These are phyloP conservation scores for Calephelis perditalis DNA, from an alignment of 2,888 invertebrate species.

Conservation along the genomic window DNA sequence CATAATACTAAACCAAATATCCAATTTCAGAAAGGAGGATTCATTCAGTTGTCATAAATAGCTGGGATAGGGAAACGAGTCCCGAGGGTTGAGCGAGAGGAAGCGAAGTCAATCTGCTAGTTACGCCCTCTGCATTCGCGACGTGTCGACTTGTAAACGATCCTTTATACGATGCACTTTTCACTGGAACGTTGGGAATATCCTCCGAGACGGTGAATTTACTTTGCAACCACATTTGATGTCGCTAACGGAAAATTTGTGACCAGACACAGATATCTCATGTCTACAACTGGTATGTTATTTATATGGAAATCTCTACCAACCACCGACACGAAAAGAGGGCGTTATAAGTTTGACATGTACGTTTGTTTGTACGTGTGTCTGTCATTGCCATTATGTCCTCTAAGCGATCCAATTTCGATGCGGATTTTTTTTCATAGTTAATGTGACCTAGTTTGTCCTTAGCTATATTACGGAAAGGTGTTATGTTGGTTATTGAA, in stretches of 20 bases:
- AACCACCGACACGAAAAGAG: no score
- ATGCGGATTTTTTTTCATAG: no score
- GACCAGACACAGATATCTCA: not conserved
- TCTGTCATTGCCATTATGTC: no score
- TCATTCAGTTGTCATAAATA: slow-evolving; percentile 7
- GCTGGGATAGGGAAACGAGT: slow-evolving; percentile 15
- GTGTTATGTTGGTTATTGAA: no score
- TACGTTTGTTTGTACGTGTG: no score
- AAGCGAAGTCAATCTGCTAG: slow-evolving; percentile 35
- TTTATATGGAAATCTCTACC: no score
- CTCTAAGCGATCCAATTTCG: no score
- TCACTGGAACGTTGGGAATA: slow-evolving; percentile 31
- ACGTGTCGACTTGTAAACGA: slow-evolving; percentile 36
- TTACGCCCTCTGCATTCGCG: slow-evolving; percentile 32
- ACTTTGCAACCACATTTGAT: slow-evolving; percentile 3
- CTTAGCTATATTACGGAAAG: no score
- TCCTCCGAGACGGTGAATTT: slow-evolving; percentile 34
- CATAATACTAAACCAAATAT: no score
- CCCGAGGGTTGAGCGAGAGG: slow-evolving; percentile 28
- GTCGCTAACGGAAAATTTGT: slow-evolving; percentile 12
- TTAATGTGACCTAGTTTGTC: no score
- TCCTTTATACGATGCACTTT: slow-evolving; percentile 34
- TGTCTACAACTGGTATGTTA: no score
- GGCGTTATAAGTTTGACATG: no score
- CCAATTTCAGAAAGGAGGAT: not conserved